phyloP scores from a whole-genome alignment of 2,888 invertebrate species.

The Hypomecis punctinalis region DNA sequence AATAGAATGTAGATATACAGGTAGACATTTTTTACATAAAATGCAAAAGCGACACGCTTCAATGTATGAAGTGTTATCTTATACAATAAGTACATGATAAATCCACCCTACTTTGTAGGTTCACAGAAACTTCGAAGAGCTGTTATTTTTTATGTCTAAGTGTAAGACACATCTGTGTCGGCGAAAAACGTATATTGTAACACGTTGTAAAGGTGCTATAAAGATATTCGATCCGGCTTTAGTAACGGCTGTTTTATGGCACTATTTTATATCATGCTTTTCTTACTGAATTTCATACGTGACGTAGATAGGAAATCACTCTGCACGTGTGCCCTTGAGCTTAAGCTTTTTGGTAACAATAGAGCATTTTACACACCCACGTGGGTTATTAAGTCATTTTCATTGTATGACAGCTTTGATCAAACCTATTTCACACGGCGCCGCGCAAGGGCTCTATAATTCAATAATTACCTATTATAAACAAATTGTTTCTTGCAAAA shows the following conservation, averaged over 20 bases:
- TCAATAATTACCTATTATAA: too few species aligned
- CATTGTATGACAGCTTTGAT: too few species aligned
- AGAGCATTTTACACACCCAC: not conserved
- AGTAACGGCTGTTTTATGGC: conserved; percentile 36
- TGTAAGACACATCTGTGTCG: conserved; percentile 38
- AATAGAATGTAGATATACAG: too few species aligned
- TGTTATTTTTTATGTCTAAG: conserved; percentile 40
- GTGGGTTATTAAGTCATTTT: too few species aligned
- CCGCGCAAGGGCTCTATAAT: too few species aligned
- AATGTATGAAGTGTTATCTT: not conserved
- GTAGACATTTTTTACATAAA: not conserved
- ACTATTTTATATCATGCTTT: conserved; percentile 31
- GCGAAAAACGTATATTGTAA: conserved; percentile 38
- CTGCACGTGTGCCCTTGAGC: not conserved
- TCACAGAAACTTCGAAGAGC: conserved; percentile 31
- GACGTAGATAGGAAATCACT: conserved; percentile 14
- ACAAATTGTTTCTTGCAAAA: too few species aligned
- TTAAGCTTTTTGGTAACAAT: not conserved
- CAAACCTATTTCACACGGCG: too few species aligned
- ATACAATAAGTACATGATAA: conserved; percentile 12
- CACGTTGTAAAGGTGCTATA: conserved; percentile 38
- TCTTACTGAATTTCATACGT: conserved; percentile 22
- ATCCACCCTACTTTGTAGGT: conserved; percentile 17
- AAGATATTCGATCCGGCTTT: conserved; percentile 39
- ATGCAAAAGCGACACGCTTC: not conserved